phyloP scores from a whole-genome alignment of 2,888 invertebrate species.

The Anticlea derivata region DNA sequence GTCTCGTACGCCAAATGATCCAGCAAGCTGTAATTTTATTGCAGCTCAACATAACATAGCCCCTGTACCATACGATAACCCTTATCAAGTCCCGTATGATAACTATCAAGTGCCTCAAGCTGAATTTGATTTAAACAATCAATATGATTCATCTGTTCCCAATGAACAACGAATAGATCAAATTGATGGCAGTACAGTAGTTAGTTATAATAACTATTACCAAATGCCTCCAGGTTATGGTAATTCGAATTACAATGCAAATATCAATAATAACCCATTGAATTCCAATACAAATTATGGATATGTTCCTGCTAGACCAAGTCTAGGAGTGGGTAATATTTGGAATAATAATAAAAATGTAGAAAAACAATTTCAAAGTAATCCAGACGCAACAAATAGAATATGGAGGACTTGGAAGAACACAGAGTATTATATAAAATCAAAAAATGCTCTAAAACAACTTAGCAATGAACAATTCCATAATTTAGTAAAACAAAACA shows the following conservation, averaged over 20 bases:
- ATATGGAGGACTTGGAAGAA: slow-evolving; percentile 38
- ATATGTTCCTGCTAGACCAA: background rate
- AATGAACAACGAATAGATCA: slow-evolving; percentile 2
- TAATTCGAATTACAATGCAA: slow-evolving; percentile 1
- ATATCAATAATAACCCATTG: background rate
- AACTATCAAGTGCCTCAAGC: background rate
- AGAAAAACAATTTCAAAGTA: background rate
- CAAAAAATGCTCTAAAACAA: background rate
- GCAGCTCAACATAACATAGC: background rate
- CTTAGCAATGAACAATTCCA: background rate
- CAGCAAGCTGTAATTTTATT: background rate
- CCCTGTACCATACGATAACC: background rate
- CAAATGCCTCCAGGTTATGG: background rate
- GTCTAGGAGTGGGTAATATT: background rate
- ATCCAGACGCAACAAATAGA: slow-evolving; percentile 14
- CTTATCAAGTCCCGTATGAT: background rate
- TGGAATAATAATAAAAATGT: background rate
- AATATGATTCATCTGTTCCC: background rate
- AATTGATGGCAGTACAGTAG: background rate
- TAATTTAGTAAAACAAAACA: slow-evolving; percentile 2
- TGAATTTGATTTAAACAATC: background rate
- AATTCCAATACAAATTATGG: background rate
- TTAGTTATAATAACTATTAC: slow-evolving; percentile 17
- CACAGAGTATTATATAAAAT: slow-evolving; percentile 7
- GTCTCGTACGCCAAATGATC: background rate